Evolutionary conservation across 2,888 invertebrate species (phyloP).

Genomic region (Augiades crinisus): DNA sequence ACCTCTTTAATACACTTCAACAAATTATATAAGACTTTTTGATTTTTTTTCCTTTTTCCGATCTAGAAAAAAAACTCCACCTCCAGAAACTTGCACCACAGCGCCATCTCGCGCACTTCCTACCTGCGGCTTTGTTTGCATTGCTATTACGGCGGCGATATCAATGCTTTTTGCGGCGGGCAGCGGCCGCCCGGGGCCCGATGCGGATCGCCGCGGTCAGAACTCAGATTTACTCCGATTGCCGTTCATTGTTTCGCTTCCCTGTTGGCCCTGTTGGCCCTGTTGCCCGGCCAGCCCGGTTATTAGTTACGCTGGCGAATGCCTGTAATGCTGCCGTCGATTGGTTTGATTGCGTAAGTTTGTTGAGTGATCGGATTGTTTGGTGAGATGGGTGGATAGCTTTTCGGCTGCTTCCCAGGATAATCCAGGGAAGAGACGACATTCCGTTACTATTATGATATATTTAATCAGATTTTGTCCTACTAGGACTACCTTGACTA

Average conservation of each 20-base stretch:
- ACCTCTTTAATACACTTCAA: no score
- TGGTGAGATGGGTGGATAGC: no score
- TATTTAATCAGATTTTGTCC: no score
- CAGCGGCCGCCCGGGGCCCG: slow-evolving; percentile 47
- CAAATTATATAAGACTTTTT: no score
- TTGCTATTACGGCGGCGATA: slow-evolving; percentile 56
- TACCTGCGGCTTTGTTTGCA: slow-evolving; percentile 62
- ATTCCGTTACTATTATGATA: no score
- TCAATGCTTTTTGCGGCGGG: slow-evolving; percentile 57
- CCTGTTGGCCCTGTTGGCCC: no score
- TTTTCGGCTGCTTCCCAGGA: no score
- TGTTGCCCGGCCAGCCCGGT: slow-evolving; percentile 4
- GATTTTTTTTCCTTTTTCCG: no score
- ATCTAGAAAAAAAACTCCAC: no score
- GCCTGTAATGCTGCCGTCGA: neutral
- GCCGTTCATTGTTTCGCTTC: slow-evolving; percentile 29
- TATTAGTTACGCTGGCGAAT: neutral
- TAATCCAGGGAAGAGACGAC: no score
- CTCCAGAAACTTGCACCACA: neutral
- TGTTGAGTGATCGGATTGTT: no score
- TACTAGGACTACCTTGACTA: no score
- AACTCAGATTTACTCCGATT: slow-evolving; percentile 26
- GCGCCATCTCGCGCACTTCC: neutral
- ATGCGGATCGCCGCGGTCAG: slow-evolving; percentile 31
- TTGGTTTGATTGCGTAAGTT: neutral